Percentiles rank a stretch among this genome's conserved stretches.
phyloP scores from a whole-genome alignment of 2,113 vertebrate species.

The Pollachius pollachius region DNA sequence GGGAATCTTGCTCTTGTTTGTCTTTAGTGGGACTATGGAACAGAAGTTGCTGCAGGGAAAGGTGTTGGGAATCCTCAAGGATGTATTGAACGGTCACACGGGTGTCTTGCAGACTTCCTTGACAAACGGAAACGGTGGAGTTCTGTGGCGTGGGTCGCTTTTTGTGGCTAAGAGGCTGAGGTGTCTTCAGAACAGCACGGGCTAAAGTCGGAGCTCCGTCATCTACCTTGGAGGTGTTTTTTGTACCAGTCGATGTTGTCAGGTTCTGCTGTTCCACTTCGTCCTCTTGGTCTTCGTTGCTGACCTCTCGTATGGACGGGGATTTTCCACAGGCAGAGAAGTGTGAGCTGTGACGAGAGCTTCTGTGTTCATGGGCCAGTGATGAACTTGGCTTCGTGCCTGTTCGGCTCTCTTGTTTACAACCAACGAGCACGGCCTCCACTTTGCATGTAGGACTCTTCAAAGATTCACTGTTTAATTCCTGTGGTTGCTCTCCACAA shows the following conservation, averaged over 20 bases:
- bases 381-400: constrained; percentile 48
- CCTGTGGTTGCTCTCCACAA: constrained; percentile 44
- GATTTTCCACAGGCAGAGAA: constrained; percentile 73
- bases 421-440: constrained; percentile 33
- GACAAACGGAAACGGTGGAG: constrained; percentile 10
- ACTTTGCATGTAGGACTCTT: constrained; percentile 46
- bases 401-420: constrained; percentile 59
- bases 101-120: constrained; percentile 15
- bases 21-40: constrained; percentile 24
- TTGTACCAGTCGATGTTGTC: constrained; percentile 14
- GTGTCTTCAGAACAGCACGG: constrained; percentile 22
- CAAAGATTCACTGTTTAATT: constrained; percentile 40
- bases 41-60: constrained; percentile 37
- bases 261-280: constrained; percentile 62
- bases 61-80: constrained; percentile 30
- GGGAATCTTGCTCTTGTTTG: constrained; percentile 9
- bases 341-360: constrained; percentile 64
- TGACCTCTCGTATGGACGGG: constrained; percentile 75
- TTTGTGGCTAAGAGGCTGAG: constrained; percentile 28
- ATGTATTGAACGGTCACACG: constrained; percentile 10
- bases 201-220: constrained; percentile 21
- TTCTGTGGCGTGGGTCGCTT: constrained; percentile 18
- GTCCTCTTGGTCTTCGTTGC: constrained; percentile 77
- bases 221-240: constrained; percentile 25
- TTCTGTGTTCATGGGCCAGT: constrained; percentile 62